Evolutionary conservation across 2,888 invertebrate genomes (phyloP), one percentile per base, ranked within the genome.

Genomic region (Tachystola acroxantha): DNA sequence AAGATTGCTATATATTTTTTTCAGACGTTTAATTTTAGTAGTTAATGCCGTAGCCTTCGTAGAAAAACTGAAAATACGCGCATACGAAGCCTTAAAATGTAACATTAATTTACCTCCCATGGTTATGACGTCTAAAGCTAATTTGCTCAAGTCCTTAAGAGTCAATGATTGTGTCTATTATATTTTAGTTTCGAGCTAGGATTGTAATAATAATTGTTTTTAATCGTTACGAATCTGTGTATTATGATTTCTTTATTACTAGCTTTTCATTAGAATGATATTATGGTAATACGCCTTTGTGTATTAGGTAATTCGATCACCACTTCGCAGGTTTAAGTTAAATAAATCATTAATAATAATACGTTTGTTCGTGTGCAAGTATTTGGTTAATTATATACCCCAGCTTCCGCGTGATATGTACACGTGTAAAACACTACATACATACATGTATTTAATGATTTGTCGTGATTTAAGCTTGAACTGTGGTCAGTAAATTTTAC

Each of bases 101-200:
- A n/a, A n/a, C n/a, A n/a, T n/a, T n/a, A n/a, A n/a, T n/a, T n/a
- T n/a, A n/a, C n/a, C n/a, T n/a, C n/a, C n/a, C n/a, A n/a, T n/a
- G n/a, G n/a, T 60, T 57, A 47, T 62, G 59, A 53, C 43, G 56
- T 53, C 43, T 48, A 45, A 43, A 57, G 48, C 52, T 50, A 47
- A 47, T 50, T 45, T 32, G 45, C 42, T 30, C 34, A 36, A 25
- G 10, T 43, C 47, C 39, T 43, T 43, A 44, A 50, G 52, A 63
- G 59, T 62, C 64, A 61, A 58, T 61, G 59, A 48, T 57, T 51
- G 7, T 16, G n/a, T 30, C 50, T 48, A 48, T 31, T 52, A 43
- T 45, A 38, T 48, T 42, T 42, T 48, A 53, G 42, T 46, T 57
- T 50, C 43, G n/a, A n/a, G n/a, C 16, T 16, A 16, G n/a, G n/a